A percentile compares a stretch with the other conserved stretches of the same genome.
Conservation (phyloP, 2,888 invertebrate genomes). For the Acholoe squamosa region DNA sequence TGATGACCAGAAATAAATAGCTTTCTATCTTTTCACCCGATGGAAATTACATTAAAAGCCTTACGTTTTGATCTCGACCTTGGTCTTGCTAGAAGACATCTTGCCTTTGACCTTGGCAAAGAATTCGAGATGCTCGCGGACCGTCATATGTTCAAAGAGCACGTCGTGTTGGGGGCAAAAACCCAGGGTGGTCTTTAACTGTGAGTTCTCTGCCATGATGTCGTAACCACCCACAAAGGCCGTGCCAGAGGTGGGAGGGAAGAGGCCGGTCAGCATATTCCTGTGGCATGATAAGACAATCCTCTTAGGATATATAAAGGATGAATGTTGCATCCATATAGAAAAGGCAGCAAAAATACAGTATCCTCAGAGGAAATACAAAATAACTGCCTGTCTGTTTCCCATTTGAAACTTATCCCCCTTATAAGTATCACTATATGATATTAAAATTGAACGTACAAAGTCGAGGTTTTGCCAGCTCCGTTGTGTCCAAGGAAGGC, state of each 20-base stretch:
- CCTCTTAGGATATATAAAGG: too few relatives aligned
- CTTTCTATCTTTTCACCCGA: too few relatives aligned
- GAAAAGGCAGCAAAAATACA: too few relatives aligned
- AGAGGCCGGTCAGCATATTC: constrained; percentile 80
- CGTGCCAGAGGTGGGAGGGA: constrained; percentile 73
- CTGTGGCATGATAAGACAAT: constrained; percentile 69
- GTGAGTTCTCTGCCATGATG: constrained; percentile 70
- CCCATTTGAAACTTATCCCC: too few relatives aligned
- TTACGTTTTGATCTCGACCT: constrained; percentile 76
- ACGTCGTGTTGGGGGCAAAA: constrained; percentile 84
- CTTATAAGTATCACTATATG: too few relatives aligned
- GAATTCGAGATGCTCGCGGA: constrained; percentile 83
- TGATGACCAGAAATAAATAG: too few relatives aligned
- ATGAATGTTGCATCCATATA: too few relatives aligned
- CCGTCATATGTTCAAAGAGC: constrained; percentile 83
- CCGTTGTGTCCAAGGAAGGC: constrained; percentile 82
- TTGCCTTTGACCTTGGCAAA: constrained; percentile 81
- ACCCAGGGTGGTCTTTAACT: constrained; percentile 79
- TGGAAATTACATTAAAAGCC: too few relatives aligned
- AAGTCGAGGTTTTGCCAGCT: constrained; percentile 82
- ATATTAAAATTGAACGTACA: constrained; percentile 73
- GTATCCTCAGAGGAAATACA: too few relatives aligned
- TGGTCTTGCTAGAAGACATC: constrained; percentile 27
- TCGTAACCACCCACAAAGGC: constrained; percentile 75
- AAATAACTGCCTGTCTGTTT: too few relatives aligned